Evolutionary conservation across 2,797 vertebrate genomes (phyloP).

Genomic region (Tokudaia muenninki): DNA sequence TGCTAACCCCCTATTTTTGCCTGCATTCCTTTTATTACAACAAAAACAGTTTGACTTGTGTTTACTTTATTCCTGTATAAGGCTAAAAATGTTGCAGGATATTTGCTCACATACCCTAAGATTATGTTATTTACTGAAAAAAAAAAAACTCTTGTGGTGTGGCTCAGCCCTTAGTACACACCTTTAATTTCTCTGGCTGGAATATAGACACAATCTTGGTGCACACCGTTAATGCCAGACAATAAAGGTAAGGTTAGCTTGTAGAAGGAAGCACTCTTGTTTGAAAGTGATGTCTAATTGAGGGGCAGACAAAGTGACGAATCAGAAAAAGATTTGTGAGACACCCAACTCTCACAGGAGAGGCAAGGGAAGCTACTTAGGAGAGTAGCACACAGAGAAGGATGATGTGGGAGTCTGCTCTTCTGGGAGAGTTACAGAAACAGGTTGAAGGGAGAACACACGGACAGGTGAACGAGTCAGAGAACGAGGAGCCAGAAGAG

Average conservation of each 20-base stretch:
- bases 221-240: not conserved
- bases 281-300: not conserved
- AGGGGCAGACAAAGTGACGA: not conserved
- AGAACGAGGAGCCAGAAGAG: too few species aligned
- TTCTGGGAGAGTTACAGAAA: not conserved
- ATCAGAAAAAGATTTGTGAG: not conserved
- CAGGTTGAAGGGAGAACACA: not conserved
- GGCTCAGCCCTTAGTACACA: not conserved
- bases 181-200: not conserved
- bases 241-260: not conserved
- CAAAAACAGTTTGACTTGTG: conserved; percentile 22
- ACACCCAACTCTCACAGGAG: not conserved
- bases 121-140: not conserved
- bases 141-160: not conserved
- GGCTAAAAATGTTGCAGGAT: not conserved
- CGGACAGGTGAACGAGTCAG: too few species aligned
- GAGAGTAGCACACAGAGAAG: too few species aligned
- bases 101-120: not conserved
- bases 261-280: not conserved
- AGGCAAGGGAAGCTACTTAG: too few species aligned
- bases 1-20: not conserved
- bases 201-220: not conserved
- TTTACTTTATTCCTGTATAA: not conserved
- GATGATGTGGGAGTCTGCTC: not conserved
- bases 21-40: conserved; percentile 26